Conservation (phyloP, 2,888 invertebrate species). For the Metalampra italica region DNA sequence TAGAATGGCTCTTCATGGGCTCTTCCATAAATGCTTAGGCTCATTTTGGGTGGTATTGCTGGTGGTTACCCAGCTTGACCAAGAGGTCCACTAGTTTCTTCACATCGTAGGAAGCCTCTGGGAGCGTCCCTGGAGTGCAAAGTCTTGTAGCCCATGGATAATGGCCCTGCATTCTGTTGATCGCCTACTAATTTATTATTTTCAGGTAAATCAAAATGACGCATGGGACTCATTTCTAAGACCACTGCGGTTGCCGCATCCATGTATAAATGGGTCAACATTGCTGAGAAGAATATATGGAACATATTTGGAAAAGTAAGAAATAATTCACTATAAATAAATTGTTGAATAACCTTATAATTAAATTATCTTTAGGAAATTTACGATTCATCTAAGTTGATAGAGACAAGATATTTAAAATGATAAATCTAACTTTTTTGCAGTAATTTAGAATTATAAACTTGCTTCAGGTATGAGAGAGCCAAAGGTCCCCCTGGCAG, state of each 20-base stretch:
- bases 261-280: conserved; percentile 90
- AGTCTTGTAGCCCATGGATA: no score
- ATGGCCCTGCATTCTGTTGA: no score
- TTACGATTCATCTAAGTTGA: no score
- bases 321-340: conserved; percentile 4
- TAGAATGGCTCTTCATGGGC: no score
- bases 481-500: conserved; percentile 92
- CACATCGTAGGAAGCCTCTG: no score
- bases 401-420: no score
- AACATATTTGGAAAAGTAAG: conserved; percentile 66
- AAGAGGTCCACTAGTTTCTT: no score
- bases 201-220: conserved; percentile 91
- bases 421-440: no score
- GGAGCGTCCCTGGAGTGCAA: no score
- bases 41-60: no score
- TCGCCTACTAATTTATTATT: neutral
- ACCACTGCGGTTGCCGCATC: conserved; percentile 86
- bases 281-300: conserved; percentile 61
- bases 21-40: no score
- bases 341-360: neutral
- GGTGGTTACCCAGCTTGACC: no score
- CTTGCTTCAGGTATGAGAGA: conserved; percentile 90
- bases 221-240: conserved; percentile 91
- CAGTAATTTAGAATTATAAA: conserved; percentile 79
- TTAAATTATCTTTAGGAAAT: conserved; percentile 75